Evolutionary conservation across 2,797 vertebrate species (phyloP).

Genomic region (Leuciscus waleckii): DNA sequence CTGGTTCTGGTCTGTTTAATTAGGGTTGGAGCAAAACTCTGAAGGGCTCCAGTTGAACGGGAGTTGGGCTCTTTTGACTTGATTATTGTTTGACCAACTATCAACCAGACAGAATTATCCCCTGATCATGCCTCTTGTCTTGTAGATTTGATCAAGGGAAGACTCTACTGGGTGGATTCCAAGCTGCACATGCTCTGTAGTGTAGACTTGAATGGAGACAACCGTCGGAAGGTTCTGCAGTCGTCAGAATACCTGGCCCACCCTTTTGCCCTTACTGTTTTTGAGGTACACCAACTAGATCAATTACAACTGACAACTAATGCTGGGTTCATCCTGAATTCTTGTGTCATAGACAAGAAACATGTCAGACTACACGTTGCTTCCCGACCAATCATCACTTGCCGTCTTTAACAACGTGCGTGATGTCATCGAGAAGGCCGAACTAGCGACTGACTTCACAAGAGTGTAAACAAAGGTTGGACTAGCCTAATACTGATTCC

Average conservation of each 20-base stretch:
- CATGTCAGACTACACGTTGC: neutral
- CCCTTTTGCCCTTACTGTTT: constrained; percentile 94
- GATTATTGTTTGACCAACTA: neutral
- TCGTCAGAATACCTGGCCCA: constrained; percentile 92
- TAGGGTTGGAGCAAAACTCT: neutral
- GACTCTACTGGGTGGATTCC: constrained; percentile 97
- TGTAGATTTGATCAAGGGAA: constrained; percentile 93
- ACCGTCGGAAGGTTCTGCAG: constrained; percentile 90
- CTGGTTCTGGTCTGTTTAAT: neutral
- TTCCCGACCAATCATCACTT: no score
- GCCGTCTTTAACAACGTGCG: no score
- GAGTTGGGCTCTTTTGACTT: neutral
- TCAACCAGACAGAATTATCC: neutral
- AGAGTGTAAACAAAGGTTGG: no score
- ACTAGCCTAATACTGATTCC: no score
- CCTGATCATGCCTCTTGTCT: neutral
- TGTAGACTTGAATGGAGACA: constrained; percentile 94
- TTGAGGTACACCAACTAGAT: constrained; percentile 84
- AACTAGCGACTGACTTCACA: no score
- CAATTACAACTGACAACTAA: neutral
- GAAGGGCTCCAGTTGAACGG: neutral
- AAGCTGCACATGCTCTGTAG: constrained; percentile 95
- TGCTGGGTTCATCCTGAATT: neutral
- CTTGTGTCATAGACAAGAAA: neutral
- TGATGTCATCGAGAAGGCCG: no score